Base-by-base conservation (phyloP, 2,888 invertebrate genomes). In the Epicampocera succincta region DNA sequence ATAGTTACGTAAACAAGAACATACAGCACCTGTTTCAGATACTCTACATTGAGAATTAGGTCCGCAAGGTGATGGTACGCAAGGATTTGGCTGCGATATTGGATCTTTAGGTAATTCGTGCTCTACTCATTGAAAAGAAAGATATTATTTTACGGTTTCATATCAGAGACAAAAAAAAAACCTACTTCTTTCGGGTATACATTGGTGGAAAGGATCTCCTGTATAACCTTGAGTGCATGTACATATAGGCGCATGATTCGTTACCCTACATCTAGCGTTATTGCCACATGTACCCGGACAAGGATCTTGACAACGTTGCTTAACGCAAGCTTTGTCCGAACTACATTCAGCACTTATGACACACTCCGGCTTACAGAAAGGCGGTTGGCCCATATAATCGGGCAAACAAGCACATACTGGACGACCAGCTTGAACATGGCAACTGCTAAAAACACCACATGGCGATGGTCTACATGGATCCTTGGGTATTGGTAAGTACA, bases 241-340 rank as follows among this genome's bases (percentile, higher is more conserved):
- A 88, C 96, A 96, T 86, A 95, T 94, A 0, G 95, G 95, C 86
- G 94, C 94, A 88, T 96, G 96, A 90, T 95, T 95, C 42, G 94
- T 93, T 46, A 95, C 95, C 86, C 93, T 93, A 88, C 96, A 96
- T 84, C 93, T 92, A 2, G 96, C 95, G 86, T 93, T 93, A 17
- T 93, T 91, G 33, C 95, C 96, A 89, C 96, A 96, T n/a, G 95
- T 93, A 69, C 95, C 95, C 21, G 92, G 92, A 86, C 95, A 95
- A 19, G 95, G 95, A 90, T 96, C 93, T 71, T 93, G 92, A 90
- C 96, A 96, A 89, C 94, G 94, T 89, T 95, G 94, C 91, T 95
- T 95, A 84, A 94, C 93, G 88, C 96, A 96, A 60, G 95, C 95
- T 89, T 92, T 93, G 87, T 94, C 93, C 60, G 93, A 92, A 48